A percentile compares a stretch with the other conserved stretches of the same genome.
Conservation (phyloP, 35 echinoderm and acorn worm genomes). For the Holothuria glaberrima region DNA sequence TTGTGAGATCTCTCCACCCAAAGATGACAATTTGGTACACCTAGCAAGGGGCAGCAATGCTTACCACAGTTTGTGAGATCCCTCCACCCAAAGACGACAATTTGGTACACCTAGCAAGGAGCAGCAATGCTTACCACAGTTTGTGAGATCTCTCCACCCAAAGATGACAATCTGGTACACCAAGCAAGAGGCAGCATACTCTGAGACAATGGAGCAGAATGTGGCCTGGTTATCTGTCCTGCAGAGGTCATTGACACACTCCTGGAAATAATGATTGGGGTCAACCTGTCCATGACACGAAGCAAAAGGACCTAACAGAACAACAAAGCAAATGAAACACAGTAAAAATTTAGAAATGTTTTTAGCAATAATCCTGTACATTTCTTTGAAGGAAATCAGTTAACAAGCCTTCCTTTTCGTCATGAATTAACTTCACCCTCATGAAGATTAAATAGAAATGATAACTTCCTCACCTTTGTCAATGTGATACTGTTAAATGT, state of each 20-base stretch:
- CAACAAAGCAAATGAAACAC: neutral
- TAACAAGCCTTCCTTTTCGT: too few relatives aligned
- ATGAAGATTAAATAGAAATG: too few relatives aligned
- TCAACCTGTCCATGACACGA: constrained; percentile 19
- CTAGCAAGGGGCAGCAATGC: constrained; percentile 21
- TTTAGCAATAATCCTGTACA: too few relatives aligned
- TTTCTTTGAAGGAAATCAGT: too few relatives aligned
- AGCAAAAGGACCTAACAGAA: constrained; percentile 27
- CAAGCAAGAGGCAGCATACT: constrained; percentile 48
- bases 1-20: constrained; percentile 15
- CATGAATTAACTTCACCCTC: too few relatives aligned
- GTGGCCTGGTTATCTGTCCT: neutral
- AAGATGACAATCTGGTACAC: constrained; percentile 28
- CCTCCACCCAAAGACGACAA: constrained; percentile 48
- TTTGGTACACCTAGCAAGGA: constrained; percentile 2
- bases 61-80: constrained; percentile 22
- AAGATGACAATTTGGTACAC: constrained; percentile 28
- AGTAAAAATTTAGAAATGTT: too few relatives aligned
- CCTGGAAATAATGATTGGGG: constrained; percentile 21
- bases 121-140: constrained; percentile 47
- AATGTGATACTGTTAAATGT: too few relatives aligned
- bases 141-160: constrained; percentile 24
- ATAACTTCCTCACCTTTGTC: too few relatives aligned
- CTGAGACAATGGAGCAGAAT: constrained; percentile 32
- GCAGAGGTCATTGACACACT: constrained; percentile 35